These are phyloP conservation scores for Lethenteron reissneri DNA, from an alignment of 2,113 vertebrate species.

Conservation along the genomic window DNA sequence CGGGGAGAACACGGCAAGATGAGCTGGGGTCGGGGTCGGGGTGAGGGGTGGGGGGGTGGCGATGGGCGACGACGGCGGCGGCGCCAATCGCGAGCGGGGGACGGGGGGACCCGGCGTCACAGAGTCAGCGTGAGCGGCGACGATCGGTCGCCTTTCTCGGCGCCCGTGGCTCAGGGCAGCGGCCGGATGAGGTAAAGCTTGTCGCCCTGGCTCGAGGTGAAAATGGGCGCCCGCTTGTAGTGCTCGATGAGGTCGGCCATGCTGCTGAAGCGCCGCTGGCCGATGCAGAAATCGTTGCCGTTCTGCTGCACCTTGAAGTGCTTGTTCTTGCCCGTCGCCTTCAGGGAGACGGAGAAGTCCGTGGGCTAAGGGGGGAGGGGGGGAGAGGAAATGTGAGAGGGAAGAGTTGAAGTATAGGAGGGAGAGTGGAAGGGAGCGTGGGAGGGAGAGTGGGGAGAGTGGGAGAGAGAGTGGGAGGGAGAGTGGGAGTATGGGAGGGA, in stretches of 20 bases:
- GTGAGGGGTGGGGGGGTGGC: no score
- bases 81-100: no score
- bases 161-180: constrained; percentile 35
- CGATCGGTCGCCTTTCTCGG: no score
- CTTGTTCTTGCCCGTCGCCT: constrained; percentile 73
- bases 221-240: constrained; percentile 80
- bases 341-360: constrained; percentile 66
- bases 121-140: no score
- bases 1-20: no score
- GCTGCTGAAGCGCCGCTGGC: constrained; percentile 65
- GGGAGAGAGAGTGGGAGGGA: neutral
- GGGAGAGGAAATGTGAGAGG: neutral
- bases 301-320: constrained; percentile 78
- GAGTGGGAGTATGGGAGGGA: neutral
- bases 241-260: constrained; percentile 78
- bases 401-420: neutral
- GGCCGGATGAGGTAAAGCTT: constrained; percentile 68
- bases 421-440: neutral
- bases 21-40: no score
- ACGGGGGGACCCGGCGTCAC: no score
- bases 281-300: constrained; percentile 61
- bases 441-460: neutral
- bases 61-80: no score
- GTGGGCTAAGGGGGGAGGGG: constrained; percentile 30
- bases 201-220: constrained; percentile 69